phyloP scores from a whole-genome alignment of 2,113 vertebrate species.

The Hemiscyllium ocellatum region DNA sequence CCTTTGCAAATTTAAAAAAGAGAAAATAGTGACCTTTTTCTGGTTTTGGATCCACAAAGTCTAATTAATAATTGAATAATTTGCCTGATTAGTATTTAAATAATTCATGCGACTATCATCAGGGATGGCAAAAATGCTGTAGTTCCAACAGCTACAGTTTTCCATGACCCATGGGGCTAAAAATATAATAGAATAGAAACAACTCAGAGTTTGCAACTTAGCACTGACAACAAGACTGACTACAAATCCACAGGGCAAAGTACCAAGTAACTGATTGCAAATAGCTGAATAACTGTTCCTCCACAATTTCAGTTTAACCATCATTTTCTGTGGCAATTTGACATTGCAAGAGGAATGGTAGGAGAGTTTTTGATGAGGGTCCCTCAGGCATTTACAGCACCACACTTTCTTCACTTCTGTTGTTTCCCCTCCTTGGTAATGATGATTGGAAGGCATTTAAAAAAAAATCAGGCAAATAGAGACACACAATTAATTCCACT shows the following conservation, averaged over 20 bases:
- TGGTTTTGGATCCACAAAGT: neutral
- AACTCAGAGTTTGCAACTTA: neutral
- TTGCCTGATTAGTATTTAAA: neutral
- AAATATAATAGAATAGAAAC: neutral
- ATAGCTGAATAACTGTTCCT: conserved; percentile 9
- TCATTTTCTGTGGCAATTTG: conserved; percentile 14
- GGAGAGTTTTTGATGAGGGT: neutral
- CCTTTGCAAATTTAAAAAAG: neutral
- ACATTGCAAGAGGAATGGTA: conserved; percentile 5
- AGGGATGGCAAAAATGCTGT: neutral
- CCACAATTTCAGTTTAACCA: conserved; percentile 13
- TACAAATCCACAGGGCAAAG: conserved; percentile 19
- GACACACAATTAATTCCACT: neutral
- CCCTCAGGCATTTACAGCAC: neutral
- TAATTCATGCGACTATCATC: neutral
- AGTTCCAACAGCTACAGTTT: neutral
- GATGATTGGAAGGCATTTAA: neutral
- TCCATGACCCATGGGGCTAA: neutral
- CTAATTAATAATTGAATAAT: neutral
- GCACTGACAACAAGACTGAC: conserved; percentile 25
- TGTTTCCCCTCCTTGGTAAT: neutral
- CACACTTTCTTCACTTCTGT: neutral
- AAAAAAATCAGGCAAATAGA: neutral
- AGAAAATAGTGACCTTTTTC: neutral
- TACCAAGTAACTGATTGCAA: conserved; percentile 25